phyloP scores from a whole-genome alignment of 1,140 invertebrate genomes.

The Lepidurus arcticus region DNA sequence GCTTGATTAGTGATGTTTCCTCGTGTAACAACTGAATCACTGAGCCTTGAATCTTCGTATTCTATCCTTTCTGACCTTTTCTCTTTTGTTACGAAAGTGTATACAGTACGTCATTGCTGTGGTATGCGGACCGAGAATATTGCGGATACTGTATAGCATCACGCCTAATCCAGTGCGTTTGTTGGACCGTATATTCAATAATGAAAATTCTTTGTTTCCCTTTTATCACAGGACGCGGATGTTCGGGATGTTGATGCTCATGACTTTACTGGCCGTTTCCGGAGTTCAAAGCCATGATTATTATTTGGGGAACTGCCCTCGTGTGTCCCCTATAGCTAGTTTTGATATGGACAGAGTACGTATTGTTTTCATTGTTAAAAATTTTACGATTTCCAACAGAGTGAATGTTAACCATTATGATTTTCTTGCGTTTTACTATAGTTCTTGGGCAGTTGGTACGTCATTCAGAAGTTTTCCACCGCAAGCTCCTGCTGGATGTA shows the following conservation, averaged over 20 bases:
- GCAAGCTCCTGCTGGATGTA: conserved; percentile 70
- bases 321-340: conserved; percentile 59
- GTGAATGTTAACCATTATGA: neutral
- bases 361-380: conserved; percentile 22
- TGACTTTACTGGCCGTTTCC: conserved; percentile 4
- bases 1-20: too few species aligned
- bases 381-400: neutral
- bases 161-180: too few species aligned
- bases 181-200: neutral
- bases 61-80: too few species aligned
- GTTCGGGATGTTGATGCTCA: neutral
- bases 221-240: neutral
- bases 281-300: conserved; percentile 28
- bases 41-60: too few species aligned
- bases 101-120: too few species aligned
- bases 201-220: neutral
- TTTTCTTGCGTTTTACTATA: conserved; percentile 41
- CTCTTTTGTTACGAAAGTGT: too few species aligned
- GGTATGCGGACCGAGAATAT: too few species aligned
- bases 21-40: too few species aligned
- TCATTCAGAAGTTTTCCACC: conserved; percentile 74
- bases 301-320: conserved; percentile 60
- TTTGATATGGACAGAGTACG: conserved; percentile 67
- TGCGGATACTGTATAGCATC: too few species aligned
- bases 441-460: conserved; percentile 74